Conservation (phyloP, 2,113 vertebrate species). For the Nycticorax nycticorax region DNA sequence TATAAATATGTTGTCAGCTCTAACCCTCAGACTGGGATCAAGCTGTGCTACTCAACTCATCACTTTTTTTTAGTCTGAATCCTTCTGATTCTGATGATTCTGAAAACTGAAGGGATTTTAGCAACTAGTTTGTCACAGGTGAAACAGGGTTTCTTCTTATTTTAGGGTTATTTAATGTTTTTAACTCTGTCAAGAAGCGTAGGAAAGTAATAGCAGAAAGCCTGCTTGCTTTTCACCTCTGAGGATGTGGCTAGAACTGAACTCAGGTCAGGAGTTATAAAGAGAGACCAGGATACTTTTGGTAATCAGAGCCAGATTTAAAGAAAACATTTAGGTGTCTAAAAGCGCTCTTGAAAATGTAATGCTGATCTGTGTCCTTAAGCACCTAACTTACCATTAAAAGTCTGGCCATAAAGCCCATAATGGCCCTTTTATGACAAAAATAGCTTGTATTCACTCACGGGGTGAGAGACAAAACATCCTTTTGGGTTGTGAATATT, state of each 20-base stretch:
- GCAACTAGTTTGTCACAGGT: rapidly evolving
- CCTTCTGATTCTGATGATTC: not conserved
- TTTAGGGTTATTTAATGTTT: not conserved
- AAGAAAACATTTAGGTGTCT: not conserved
- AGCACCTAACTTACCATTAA: not conserved
- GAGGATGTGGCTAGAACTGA: not conserved
- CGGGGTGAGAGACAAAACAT: rapidly evolving
- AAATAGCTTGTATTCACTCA: not conserved
- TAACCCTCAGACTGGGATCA: not conserved
- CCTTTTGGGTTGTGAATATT: not conserved
- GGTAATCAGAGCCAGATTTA: not conserved
- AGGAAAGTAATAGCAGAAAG: not conserved
- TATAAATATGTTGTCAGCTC: not conserved
- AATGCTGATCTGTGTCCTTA: not conserved
- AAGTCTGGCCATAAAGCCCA: not conserved
- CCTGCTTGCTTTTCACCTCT: not conserved
- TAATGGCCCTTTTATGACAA: not conserved
- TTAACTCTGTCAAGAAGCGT: not conserved
- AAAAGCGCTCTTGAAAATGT: rapidly evolving
- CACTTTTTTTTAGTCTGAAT: not conserved
- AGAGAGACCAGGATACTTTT: rapidly evolving
- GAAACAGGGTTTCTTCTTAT: not conserved
- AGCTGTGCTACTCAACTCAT: not conserved
- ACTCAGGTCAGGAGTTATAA: not conserved
- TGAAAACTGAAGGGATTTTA: not conserved